Evolutionary conservation across 2,888 invertebrate species (phyloP).

Genomic region (Biston betularia): DNA sequence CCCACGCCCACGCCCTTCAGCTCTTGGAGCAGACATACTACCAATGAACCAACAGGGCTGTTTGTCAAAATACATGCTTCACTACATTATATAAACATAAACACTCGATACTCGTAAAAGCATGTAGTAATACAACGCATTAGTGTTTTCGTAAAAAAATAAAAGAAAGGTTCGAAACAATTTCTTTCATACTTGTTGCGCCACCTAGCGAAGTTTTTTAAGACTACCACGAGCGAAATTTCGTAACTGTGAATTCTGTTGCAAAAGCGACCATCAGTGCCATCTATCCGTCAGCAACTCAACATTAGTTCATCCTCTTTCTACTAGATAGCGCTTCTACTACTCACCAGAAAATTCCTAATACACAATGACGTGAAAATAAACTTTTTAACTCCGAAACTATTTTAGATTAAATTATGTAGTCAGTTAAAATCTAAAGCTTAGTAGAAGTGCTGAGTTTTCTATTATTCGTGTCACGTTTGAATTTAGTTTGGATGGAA

Average conservation of each 20-base stretch:
- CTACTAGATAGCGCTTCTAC: conserved; percentile 8
- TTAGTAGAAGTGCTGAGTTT: conserved; percentile 1
- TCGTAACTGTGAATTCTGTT: neutral
- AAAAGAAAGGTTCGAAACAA: too few relatives aligned
- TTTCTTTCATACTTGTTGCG: neutral
- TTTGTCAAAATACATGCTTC: too few relatives aligned
- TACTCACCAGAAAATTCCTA: neutral
- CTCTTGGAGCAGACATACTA: too few relatives aligned
- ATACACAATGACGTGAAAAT: neutral
- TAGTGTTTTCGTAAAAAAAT: too few relatives aligned
- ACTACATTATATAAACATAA: too few relatives aligned
- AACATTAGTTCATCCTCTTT: neutral
- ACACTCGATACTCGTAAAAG: too few relatives aligned
- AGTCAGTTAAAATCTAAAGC: neutral
- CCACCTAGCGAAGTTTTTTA: neutral
- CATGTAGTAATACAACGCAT: too few relatives aligned
- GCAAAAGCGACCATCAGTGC: neutral
- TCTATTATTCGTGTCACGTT: conserved; percentile 14
- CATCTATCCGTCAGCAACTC: too few relatives aligned
- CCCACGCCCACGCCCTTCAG: too few relatives aligned
- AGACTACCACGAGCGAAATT: neutral
- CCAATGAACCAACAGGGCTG: too few relatives aligned
- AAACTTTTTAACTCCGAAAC: conserved; percentile 2
- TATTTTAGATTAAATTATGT: neutral
- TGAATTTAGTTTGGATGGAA: conserved; percentile 19